A percentile compares a stretch with the other conserved stretches of the same genome.
Conservation (phyloP, 2,888 invertebrate species). For the Phasia obesa region DNA sequence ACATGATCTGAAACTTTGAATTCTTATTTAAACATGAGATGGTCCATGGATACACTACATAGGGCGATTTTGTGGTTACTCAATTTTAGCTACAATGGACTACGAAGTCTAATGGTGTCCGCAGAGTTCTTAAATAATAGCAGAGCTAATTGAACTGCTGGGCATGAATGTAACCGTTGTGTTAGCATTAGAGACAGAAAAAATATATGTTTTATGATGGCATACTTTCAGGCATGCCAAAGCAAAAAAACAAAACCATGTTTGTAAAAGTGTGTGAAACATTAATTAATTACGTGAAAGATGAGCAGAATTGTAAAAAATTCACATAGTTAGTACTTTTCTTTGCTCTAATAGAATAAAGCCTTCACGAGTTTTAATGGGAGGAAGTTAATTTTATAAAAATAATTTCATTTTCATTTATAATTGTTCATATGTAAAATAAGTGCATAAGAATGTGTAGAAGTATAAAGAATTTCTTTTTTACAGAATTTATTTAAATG, state of each 20-base stretch:
- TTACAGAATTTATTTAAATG: not conserved
- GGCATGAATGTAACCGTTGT: not conserved
- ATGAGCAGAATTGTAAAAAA: slow-evolving; percentile 16
- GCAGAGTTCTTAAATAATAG: no score
- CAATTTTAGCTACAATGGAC: no score
- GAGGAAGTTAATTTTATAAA: slow-evolving; percentile 33
- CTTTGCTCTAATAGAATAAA: not conserved
- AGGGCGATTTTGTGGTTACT: no score
- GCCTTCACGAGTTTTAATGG: slow-evolving; percentile 12
- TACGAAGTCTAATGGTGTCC: no score
- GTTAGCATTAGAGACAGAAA: not conserved
- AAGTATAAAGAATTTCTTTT: not conserved
- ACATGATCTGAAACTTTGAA: no score
- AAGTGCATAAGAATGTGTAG: not conserved
- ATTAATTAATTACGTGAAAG: slow-evolving; percentile 59
- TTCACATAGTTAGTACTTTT: not conserved
- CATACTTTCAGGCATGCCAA: slow-evolving; percentile 24
- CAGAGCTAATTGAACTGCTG: slow-evolving; percentile 16
- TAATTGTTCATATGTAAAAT: not conserved
- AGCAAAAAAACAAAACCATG: not conserved
- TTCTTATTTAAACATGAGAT: no score
- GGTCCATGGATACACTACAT: no score
- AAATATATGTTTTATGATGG: not conserved
- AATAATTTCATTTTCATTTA: slow-evolving; percentile 19
- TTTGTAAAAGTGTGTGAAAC: slow-evolving; percentile 14